Conservation (phyloP, 35 echinoderm and acorn worm genomes). For the Lytechinus pictus region DNA sequence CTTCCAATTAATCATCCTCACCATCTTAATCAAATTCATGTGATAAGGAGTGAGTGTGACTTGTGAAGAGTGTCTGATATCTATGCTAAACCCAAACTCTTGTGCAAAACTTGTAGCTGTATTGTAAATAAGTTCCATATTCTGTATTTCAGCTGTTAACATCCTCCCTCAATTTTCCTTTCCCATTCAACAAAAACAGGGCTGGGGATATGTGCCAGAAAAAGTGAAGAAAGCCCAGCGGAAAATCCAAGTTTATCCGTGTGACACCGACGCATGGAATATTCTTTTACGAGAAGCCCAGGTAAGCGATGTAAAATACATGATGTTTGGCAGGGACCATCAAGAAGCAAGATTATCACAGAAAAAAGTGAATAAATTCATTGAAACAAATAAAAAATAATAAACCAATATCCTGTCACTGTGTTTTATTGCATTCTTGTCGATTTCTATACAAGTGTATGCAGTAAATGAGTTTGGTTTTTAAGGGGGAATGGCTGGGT, state of each 20-base stretch:
- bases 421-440: constrained; percentile 43
- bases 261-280: constrained; percentile 94
- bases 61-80: neutral
- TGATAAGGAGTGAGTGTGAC: neutral
- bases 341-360: neutral
- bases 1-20: neutral
- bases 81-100: neutral
- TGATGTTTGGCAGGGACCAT: neutral
- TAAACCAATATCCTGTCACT: neutral
- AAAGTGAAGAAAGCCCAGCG: constrained; percentile 99
- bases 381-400: constrained; percentile 27
- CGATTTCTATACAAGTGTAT: neutral
- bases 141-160: neutral
- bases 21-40: neutral
- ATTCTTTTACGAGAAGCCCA: constrained; percentile 94
- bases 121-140: neutral
- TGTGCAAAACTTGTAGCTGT: neutral
- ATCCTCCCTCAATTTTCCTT: neutral
- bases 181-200: constrained; percentile 59
- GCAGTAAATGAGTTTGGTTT: neutral
- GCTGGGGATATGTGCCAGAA: constrained; percentile 96
- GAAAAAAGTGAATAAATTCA: neutral
- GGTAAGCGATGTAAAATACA: constrained; percentile 60
- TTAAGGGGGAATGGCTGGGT: neutral
- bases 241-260: constrained; percentile 81